phyloP scores from a whole-genome alignment of 1,140 invertebrate genomes.

The Prorops nasuta region DNA sequence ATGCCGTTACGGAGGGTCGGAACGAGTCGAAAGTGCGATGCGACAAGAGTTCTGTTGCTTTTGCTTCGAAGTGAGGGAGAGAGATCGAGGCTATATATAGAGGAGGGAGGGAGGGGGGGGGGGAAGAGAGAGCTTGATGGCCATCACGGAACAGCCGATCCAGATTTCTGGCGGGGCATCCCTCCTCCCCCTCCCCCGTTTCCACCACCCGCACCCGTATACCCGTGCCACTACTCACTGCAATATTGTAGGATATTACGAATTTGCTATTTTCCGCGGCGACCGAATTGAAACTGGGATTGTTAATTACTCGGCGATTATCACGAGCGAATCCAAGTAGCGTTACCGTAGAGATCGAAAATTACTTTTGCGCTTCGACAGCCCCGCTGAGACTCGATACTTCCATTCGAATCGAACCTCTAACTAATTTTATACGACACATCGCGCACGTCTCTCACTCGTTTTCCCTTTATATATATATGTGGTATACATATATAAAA shows the following conservation, averaged over 20 bases:
- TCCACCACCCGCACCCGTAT: not conserved
- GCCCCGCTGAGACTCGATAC: no score
- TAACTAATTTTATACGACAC: no score
- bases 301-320: conserved; percentile 58
- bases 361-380: conserved; percentile 38
- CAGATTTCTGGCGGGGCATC: no score
- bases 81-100: conserved; percentile 8
- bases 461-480: no score
- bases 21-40: conserved; percentile 11
- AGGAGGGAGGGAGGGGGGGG: not conserved
- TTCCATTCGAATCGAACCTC: no score
- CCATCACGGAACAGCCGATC: no score
- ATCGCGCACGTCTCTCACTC: no score
- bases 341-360: conserved; percentile 40
- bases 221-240: conserved; percentile 11
- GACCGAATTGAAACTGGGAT: conserved; percentile 55
- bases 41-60: no score
- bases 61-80: not conserved
- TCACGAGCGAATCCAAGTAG: conserved; percentile 49
- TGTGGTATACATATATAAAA: no score
- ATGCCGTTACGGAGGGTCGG: conserved; percentile 8
- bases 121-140: not conserved
- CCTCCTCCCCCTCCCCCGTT: conserved; percentile 1
- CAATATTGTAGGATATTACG: conserved; percentile 59
- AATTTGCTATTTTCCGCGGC: conserved; percentile 57